A percentile compares a stretch with the other conserved stretches of the same genome.
phyloP scores from a whole-genome alignment of 2,797 vertebrate genomes.

The Poecilia gillii region DNA sequence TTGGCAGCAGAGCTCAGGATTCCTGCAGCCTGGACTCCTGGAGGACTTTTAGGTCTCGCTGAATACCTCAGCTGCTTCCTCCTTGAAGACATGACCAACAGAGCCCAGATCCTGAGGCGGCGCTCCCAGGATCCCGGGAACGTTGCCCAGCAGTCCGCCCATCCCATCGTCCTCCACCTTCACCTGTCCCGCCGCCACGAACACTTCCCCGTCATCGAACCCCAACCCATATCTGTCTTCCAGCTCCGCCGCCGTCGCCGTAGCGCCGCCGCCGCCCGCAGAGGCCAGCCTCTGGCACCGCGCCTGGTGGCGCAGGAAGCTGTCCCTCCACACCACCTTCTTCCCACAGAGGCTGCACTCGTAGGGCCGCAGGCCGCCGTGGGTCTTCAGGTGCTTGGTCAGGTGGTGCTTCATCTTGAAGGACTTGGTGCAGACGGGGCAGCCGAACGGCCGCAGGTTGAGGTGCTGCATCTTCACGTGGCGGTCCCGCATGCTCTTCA shows the following conservation, averaged over 20 bases:
- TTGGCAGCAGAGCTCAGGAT: background rate
- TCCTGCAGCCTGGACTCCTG: background rate
- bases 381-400: constrained; percentile 95
- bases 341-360: constrained; percentile 90
- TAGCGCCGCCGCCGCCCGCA: constrained; percentile 24
- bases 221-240: constrained; percentile 59
- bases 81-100: constrained; percentile 66
- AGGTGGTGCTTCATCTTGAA: constrained; percentile 99
- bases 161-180: constrained; percentile 77
- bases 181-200: constrained; percentile 71
- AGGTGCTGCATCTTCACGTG: constrained; percentile 99
- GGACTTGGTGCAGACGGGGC: constrained; percentile 90
- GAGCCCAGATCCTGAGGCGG: constrained; percentile 48
- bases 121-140: constrained; percentile 59
- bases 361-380: constrained; percentile 90
- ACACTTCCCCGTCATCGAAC: constrained; percentile 68
- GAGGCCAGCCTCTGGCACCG: constrained; percentile 85
- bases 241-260: constrained; percentile 27
- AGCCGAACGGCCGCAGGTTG: constrained; percentile 91
- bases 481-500: constrained; percentile 93
- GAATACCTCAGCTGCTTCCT: constrained; percentile 74
- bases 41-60: constrained; percentile 29
- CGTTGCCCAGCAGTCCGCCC: constrained; percentile 63
- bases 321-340: constrained; percentile 95
- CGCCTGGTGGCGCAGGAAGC: constrained; percentile 90